phyloP scores from a whole-genome alignment of 2,888 invertebrate species.

The Lomographa bimaculata region DNA sequence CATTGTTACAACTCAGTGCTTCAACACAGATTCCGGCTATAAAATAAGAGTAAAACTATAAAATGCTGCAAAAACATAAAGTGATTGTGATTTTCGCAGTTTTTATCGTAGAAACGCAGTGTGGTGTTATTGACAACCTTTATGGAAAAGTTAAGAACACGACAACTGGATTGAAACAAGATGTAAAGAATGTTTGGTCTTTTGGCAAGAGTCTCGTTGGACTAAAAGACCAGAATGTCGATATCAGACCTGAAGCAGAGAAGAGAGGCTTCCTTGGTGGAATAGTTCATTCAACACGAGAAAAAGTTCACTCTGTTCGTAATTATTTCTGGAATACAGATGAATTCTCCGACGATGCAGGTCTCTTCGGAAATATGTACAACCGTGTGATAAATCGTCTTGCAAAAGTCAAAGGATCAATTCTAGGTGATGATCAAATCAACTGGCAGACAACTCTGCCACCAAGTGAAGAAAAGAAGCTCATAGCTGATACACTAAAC shows the following conservation, averaged over 20 bases:
- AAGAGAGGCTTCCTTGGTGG: conserved; percentile 29
- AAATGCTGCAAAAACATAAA: no score
- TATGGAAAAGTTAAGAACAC: conserved; percentile 35
- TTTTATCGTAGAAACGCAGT: conserved; percentile 24
- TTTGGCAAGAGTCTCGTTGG: conserved; percentile 35
- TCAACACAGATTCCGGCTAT: no score
- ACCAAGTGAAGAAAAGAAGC: conserved; percentile 6
- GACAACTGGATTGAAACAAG: conserved; percentile 30
- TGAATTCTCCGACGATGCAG: conserved; percentile 25
- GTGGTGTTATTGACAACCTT: conserved; percentile 35
- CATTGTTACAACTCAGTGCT: no score
- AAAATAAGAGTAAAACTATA: no score
- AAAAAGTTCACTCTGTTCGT: conserved; percentile 32
- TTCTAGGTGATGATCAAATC: conserved; percentile 12
- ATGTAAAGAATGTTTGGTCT: conserved; percentile 29
- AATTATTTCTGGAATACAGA: conserved; percentile 32
- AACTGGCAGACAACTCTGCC: conserved; percentile 6
- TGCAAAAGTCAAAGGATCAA: conserved; percentile 27
- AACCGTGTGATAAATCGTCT: conserved; percentile 26
- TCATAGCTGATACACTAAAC: conserved; percentile 28
- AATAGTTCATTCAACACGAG: conserved; percentile 30
- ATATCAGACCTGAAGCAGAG: conserved; percentile 19
- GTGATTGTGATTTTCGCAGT: no score
- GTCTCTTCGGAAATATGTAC: conserved; percentile 32
- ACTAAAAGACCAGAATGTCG: conserved; percentile 13